Evolutionary conservation across 2,113 vertebrate species (phyloP).

Genomic region (Brachionichthys hirsutus): DNA sequence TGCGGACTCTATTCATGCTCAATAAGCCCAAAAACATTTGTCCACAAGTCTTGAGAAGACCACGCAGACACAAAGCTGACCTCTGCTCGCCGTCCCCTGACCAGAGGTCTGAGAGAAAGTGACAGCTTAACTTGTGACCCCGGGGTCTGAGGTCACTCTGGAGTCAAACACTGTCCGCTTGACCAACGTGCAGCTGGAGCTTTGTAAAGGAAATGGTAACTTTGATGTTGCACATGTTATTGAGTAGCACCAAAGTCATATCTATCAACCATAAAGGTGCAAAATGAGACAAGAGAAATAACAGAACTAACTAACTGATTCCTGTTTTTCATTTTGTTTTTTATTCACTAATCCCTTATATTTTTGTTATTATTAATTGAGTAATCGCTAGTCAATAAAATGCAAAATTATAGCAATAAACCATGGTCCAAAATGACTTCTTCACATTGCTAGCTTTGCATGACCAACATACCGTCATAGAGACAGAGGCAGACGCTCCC

Average conservation of each 20-base stretch:
- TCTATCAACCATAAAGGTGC: background rate
- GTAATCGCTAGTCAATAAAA: no score
- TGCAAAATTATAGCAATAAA: no score
- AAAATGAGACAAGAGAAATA: background rate
- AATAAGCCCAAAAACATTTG: constrained; percentile 46
- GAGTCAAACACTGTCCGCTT: constrained; percentile 75
- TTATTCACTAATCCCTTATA: no score
- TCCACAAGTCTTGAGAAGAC: constrained; percentile 46
- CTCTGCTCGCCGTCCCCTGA: constrained; percentile 61
- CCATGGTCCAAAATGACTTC: no score
- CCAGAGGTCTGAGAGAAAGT: constrained; percentile 70
- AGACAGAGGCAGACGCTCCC: no score
- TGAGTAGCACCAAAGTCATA: background rate
- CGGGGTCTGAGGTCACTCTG: constrained; percentile 75
- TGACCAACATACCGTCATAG: no score
- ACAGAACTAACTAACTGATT: background rate
- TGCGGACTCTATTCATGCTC: constrained; percentile 38
- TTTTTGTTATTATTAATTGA: no score
- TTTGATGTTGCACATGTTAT: background rate
- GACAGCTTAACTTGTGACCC: constrained; percentile 92
- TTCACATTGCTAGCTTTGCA: no score
- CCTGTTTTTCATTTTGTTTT: no score
- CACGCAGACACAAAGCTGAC: constrained; percentile 61
- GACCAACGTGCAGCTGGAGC: constrained; percentile 42
- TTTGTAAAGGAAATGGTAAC: background rate